Base-by-base conservation (phyloP, 2,113 vertebrate species). In the Rhizomys pruinosus region DNA sequence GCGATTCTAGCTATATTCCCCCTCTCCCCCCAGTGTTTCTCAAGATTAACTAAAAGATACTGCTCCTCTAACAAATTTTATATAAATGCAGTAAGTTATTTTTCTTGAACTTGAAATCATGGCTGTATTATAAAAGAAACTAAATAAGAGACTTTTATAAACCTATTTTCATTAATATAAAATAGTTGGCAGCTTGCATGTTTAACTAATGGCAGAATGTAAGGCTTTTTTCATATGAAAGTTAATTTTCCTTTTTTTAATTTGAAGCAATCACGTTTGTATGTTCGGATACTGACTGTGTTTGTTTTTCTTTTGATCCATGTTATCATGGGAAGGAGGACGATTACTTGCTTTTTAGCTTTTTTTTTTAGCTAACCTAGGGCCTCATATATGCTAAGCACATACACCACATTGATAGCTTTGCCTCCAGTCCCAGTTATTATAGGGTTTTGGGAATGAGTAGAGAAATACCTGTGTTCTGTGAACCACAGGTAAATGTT, bases 41-140 rank as follows among this genome's bases (percentile, higher is more conserved):
- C 39, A 92, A 93, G 92, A 92, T 64, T 94, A 73, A 86, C 23
- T 84, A 74, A 96, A 95, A 89, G 15, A 79, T 85, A 86, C 20
- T 72, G 27, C n/a, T 89, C 1, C 37, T 85, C 5, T 59, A 81
- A 79, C 39, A 92, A 76, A 57, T 93, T 80, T 69, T 73, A 39
- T 95, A 37, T 89, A 76, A 91, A 61, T 61, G 87, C 42, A 84
- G n/a, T 55, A 69, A 81, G 25, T 89, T 95, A 44, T 57, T 95
- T 94, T 95, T 94, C 61, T 91, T 95, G 61, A 92, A 91, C 73
- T 96, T 90, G 68, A 94, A 96, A 39, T 81, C 27, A 79, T 90
- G 63, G 32, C 13, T 88, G 17, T 91, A 80, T 47, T 87, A 37
- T 74, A 23, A 42, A 87, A 52, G 57, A 91, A 96, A 92, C 29